Evolutionary conservation across 2,113 vertebrate species (phyloP).

Genomic region (Entelurus aequoreus): DNA sequence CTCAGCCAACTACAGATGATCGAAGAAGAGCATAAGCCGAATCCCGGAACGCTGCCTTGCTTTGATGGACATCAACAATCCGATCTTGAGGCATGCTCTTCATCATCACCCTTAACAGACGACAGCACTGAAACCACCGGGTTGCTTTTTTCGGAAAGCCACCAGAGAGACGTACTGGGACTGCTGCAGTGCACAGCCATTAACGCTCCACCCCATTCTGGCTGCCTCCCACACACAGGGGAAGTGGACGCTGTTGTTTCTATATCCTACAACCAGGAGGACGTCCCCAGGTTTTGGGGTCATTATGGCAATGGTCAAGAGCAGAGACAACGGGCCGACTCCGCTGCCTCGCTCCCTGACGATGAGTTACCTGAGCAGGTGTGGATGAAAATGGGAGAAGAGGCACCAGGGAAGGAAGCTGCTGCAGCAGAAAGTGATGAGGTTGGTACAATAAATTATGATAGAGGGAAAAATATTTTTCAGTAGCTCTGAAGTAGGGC

Average conservation of each 20-base stretch:
- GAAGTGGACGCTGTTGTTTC: slow-evolving; percentile 66
- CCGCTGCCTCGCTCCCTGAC: slow-evolving; percentile 48
- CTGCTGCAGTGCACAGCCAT: slow-evolving; percentile 73
- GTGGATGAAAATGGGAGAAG: slow-evolving; percentile 56
- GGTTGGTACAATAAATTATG: slow-evolving; percentile 37
- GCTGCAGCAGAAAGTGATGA: slow-evolving; percentile 38
- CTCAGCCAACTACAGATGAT: slow-evolving; percentile 73
- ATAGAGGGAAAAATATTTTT: not conserved
- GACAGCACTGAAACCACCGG: slow-evolving; percentile 62
- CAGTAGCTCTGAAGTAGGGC: too few relatives aligned
- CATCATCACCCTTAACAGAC: slow-evolving; percentile 11
- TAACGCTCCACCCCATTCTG: not conserved
- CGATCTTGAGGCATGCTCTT: slow-evolving; percentile 25
- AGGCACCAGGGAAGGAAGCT: slow-evolving; percentile 44
- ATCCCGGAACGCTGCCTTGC: not conserved
- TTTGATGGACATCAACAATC: slow-evolving; percentile 19
- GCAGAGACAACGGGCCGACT: slow-evolving; percentile 20
- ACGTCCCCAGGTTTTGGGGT: slow-evolving; percentile 57
- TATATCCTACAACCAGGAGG: slow-evolving; percentile 52
- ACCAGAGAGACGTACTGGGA: slow-evolving; percentile 74
- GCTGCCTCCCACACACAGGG: slow-evolving; percentile 20
- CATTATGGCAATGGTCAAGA: slow-evolving; percentile 24
- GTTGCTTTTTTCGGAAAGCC: slow-evolving; percentile 77
- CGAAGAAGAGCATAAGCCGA: slow-evolving; percentile 14
- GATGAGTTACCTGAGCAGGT: slow-evolving; percentile 57